These are phyloP conservation scores for Cavia aperea DNA, from an alignment of 2,113 vertebrate genomes.

Conservation along the genomic window DNA sequence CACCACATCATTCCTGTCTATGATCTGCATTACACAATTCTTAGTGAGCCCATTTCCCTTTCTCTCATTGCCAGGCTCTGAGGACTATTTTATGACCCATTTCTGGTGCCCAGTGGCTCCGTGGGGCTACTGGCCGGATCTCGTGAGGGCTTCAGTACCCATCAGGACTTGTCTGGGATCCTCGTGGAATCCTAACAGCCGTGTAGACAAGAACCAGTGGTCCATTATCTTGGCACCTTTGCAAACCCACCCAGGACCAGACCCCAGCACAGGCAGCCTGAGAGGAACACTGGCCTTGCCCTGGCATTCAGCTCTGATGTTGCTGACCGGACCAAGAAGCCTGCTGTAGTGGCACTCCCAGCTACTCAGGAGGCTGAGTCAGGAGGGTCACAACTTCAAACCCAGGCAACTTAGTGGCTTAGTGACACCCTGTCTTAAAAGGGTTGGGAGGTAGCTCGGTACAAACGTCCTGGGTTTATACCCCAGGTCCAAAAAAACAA, in stretches of 20 bases:
- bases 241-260: background rate
- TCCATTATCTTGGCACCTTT: rapidly evolving
- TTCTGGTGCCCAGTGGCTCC: background rate
- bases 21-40: background rate
- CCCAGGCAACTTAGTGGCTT: background rate
- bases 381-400: background rate
- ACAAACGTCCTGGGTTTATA: background rate
- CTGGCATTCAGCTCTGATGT: background rate
- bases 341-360: background rate
- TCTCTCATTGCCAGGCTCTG: background rate
- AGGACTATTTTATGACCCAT: background rate
- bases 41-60: background rate
- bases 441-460: background rate
- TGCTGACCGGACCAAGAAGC: background rate
- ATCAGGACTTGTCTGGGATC: background rate
- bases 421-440: background rate
- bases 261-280: background rate
- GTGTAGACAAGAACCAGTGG: background rate
- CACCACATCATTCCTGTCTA: background rate
- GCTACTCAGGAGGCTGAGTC: background rate
- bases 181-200: background rate
- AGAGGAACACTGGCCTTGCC: background rate
- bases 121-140: background rate
- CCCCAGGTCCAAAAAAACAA: background rate
- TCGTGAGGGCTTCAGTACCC: background rate